Evolutionary conservation across 2,797 vertebrate species (phyloP).

Genomic region (Premnoplex brunnescens): DNA sequence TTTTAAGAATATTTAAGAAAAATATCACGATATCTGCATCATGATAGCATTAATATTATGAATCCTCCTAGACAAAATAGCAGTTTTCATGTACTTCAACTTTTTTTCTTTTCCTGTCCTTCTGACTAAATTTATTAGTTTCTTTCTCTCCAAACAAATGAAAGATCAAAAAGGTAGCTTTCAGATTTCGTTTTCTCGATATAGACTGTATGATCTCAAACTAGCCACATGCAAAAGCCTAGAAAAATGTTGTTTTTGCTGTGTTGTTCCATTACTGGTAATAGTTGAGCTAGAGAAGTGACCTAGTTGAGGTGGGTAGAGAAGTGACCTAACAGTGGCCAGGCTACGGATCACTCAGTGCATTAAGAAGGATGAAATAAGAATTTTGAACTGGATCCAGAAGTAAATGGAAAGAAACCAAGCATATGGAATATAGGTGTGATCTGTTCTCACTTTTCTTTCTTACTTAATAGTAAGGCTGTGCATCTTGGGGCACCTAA

Average conservation of each 20-base stretch:
- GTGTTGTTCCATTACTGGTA: neutral
- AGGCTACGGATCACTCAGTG: neutral
- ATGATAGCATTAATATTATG: neutral
- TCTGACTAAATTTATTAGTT: neutral
- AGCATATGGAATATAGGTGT: constrained; percentile 2
- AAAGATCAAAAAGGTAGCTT: neutral
- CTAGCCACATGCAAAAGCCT: neutral
- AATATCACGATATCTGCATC: neutral
- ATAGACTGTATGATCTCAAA: neutral
- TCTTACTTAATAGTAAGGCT: constrained; percentile 16
- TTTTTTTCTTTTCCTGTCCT: neutral
- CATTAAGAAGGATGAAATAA: neutral
- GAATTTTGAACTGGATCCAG: constrained; percentile 31
- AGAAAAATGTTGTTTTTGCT: neutral
- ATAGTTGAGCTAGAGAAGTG: neutral
- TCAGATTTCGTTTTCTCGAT: neutral
- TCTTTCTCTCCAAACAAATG: neutral
- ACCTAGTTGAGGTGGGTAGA: neutral
- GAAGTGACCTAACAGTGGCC: neutral
- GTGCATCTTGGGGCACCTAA: constrained; percentile 7
- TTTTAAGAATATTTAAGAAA: neutral
- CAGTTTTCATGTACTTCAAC: neutral
- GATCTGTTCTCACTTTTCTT: neutral
- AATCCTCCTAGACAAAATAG: neutral
- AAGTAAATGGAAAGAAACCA: constrained; percentile 39